Evolutionary conservation across 2,113 vertebrate species (phyloP).

Genomic region (Phalacrocorax aristotelis): DNA sequence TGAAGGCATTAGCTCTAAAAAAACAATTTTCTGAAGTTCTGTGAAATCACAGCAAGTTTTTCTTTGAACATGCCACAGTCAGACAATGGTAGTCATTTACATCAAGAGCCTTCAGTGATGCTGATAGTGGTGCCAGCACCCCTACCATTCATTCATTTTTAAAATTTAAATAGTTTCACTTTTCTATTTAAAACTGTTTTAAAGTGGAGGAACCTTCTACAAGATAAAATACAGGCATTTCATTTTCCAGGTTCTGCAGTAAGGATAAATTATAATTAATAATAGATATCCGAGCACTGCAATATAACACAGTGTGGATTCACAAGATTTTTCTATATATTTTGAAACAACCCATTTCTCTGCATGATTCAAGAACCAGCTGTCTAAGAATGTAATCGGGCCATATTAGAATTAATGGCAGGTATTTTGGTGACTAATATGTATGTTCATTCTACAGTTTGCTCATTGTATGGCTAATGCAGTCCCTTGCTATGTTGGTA

Average conservation of each 20-base stretch:
- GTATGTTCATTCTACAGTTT: not conserved
- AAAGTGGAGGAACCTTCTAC: not conserved
- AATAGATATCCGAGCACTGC: not conserved
- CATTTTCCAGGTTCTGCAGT: not conserved
- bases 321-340: not conserved
- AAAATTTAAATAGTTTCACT: not conserved
- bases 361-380: conserved; percentile 34
- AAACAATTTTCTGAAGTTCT: not conserved
- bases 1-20: not conserved
- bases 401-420: conserved; percentile 44
- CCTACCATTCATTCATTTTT: not conserved
- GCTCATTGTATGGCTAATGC: not conserved
- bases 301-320: not conserved
- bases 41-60: not conserved
- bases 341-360: conserved; percentile 47
- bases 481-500: not conserved
- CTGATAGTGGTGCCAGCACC: not conserved
- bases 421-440: not conserved
- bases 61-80: not conserved
- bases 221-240: not conserved
- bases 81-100: not conserved
- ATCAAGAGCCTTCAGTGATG: not conserved
- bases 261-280: conserved; percentile 45
- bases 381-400: conserved; percentile 30
- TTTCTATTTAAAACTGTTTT: not conserved